Percentiles rank a stretch among this genome's conserved stretches.
These are phyloP conservation scores for Cotesia typhae DNA, from an alignment of 1,140 invertebrate species.

Conservation along the genomic window DNA sequence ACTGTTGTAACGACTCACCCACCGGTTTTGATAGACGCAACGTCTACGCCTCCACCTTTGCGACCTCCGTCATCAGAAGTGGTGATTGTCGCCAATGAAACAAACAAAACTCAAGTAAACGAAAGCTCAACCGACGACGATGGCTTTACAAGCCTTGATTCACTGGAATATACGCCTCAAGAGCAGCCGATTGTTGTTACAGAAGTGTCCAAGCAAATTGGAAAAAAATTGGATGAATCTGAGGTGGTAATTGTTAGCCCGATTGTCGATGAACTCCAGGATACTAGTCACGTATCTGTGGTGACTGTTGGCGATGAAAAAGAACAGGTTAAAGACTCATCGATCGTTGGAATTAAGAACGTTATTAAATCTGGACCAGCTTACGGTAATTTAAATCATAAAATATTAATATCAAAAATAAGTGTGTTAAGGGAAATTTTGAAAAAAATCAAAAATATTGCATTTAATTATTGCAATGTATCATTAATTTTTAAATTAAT, in stretches of 20 bases:
- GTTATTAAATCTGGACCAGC: slow-evolving; percentile 50
- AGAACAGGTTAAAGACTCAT: slow-evolving; percentile 76
- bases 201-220: slow-evolving; percentile 57
- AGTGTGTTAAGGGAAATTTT: no score
- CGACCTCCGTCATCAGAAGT: slow-evolving; percentile 70
- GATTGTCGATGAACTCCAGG: slow-evolving; percentile 65
- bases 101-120: slow-evolving; percentile 73
- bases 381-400: slow-evolving; percentile 47
- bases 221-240: slow-evolving; percentile 79
- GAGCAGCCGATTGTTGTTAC: slow-evolving; percentile 64
- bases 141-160: slow-evolving; percentile 75
- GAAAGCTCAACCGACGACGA: slow-evolving; percentile 79
- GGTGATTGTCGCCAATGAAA: slow-evolving; percentile 79
- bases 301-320: slow-evolving; percentile 85
- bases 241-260: slow-evolving; percentile 81
- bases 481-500: no score
- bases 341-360: slow-evolving; percentile 55
- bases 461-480: no score
- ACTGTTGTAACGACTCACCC: slow-evolving; percentile 84
- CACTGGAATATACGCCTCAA: slow-evolving; percentile 72
- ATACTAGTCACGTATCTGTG: slow-evolving; percentile 88
- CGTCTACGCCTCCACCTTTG: slow-evolving; percentile 55
- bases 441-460: no score
- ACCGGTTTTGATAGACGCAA: slow-evolving; percentile 73
- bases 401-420: slow-evolving; percentile 9